Percentiles rank a stretch among this genome's conserved stretches.
phyloP scores from a whole-genome alignment of 2,797 vertebrate species.

The Enteromius viviparus region DNA sequence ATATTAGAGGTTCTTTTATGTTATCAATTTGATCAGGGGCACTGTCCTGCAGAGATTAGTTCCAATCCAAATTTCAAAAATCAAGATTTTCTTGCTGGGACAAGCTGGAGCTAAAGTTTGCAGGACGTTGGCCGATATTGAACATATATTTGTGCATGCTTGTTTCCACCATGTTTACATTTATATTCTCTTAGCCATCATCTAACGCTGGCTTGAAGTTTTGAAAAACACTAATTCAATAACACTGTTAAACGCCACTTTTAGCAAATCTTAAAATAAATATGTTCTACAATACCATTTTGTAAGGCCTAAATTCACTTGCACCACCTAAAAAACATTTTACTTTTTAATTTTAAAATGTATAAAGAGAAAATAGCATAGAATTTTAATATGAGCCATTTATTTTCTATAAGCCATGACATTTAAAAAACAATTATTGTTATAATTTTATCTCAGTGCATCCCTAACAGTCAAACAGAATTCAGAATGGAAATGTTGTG shows the following conservation, averaged over 20 bases:
- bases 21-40: neutral
- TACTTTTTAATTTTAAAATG: neutral
- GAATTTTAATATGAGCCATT: neutral
- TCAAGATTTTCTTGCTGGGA: neutral
- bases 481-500: conserved; percentile 30
- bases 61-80: neutral
- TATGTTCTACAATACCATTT: neutral
- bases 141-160: conserved; percentile 4
- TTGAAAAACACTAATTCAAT: neutral
- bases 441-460: neutral
- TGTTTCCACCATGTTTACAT: neutral
- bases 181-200: neutral
- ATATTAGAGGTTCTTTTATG: neutral
- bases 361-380: neutral
- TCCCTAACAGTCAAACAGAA: conserved; percentile 10
- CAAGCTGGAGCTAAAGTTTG: neutral
- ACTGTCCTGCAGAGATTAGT: neutral
- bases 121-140: neutral
- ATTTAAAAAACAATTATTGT: neutral
- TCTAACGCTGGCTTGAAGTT: neutral
- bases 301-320: neutral
- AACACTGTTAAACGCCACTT: neutral
- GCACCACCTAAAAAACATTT: neutral
- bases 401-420: conserved; percentile 12
- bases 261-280: neutral